A percentile compares a stretch with the other conserved stretches of the same genome.
phyloP scores from a whole-genome alignment of 2,888 invertebrate species.

The Stenotaenia linearis region DNA sequence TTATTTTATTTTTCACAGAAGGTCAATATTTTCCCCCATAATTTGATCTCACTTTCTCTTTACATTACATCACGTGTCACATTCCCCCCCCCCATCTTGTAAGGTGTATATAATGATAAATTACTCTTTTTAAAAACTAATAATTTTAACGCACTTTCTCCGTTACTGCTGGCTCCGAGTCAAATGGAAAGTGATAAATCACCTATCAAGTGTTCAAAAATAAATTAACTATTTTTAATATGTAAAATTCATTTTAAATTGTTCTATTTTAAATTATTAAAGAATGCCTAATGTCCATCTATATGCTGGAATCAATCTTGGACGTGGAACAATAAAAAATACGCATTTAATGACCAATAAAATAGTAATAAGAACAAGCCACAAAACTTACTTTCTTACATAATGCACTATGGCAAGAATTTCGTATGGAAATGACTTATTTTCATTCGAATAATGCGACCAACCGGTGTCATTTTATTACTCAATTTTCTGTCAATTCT shows the following conservation, averaged over 20 bases:
- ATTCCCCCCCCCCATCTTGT: neutral
- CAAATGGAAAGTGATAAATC: neutral
- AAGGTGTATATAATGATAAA: neutral
- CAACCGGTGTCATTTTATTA: neutral
- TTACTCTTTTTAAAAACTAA: neutral
- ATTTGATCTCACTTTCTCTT: neutral
- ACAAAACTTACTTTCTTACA: neutral
- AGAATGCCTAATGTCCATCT: neutral
- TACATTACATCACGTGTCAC: neutral
- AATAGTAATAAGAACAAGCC: neutral
- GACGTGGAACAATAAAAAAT: neutral
- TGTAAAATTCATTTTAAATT: neutral
- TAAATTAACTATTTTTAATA: conserved; percentile 9
- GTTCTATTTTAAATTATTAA: neutral
- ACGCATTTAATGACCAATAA: neutral
- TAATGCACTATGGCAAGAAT: neutral
- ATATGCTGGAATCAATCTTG: neutral
- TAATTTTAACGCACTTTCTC: neutral
- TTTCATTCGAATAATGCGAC: neutral
- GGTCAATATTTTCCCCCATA: neutral
- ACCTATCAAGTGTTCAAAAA: neutral
- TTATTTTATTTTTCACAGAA: too few species aligned
- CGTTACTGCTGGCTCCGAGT: neutral
- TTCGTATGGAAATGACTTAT: neutral
- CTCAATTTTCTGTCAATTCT: neutral